Conservation (phyloP, 2,888 invertebrate species). For the Hyalella azteca region DNA sequence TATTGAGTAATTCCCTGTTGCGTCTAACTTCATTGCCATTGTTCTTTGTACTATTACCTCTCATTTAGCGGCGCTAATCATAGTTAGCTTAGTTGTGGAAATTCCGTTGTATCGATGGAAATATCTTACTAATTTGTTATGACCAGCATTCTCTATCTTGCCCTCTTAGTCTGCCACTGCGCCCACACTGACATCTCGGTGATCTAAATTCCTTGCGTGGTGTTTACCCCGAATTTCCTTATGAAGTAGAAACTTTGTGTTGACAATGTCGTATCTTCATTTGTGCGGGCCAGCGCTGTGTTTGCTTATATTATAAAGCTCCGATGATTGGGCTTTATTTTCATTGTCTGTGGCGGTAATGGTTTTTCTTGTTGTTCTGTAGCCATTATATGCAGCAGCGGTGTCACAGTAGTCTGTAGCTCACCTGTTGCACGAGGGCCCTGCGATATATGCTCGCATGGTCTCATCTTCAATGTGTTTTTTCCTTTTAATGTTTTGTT, state of each 20-base stretch:
- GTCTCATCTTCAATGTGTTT: conserved; percentile 27
- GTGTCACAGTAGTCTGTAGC: background rate
- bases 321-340: background rate
- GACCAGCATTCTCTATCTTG: background rate
- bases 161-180: background rate
- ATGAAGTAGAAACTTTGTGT: too few species aligned
- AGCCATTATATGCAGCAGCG: background rate
- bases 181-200: background rate
- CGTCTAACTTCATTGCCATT: conserved; percentile 22
- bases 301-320: background rate
- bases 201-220: background rate
- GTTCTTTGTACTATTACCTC: conserved; percentile 10
- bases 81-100: conserved; percentile 27
- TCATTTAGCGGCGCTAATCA: conserved; percentile 10
- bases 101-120: conserved; percentile 6
- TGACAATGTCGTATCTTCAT: too few species aligned
- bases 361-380: background rate
- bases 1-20: conserved; percentile 30
- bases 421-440: background rate
- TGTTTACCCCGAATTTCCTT: background rate
- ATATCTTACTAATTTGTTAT: background rate
- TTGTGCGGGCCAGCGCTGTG: too few species aligned
- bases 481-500: conserved; percentile 33
- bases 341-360: background rate
- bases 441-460: background rate